phyloP scores from a whole-genome alignment of 2,797 vertebrate genomes.

The Tolypeutes matacus region DNA sequence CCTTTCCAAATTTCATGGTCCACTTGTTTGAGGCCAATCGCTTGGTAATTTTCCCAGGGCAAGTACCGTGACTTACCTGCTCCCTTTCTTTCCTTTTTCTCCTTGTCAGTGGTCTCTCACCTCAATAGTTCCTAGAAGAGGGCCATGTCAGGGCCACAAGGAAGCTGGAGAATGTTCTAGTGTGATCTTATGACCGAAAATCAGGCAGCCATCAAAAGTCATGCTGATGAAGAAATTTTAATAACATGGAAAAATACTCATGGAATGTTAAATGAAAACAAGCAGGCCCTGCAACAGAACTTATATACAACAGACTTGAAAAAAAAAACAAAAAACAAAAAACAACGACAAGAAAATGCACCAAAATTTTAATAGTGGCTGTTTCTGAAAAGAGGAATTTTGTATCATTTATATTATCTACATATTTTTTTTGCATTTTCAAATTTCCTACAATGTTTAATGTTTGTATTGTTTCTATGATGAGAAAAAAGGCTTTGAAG shows the following conservation, averaged over 20 bases:
- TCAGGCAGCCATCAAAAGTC: background rate
- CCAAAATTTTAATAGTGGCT: background rate
- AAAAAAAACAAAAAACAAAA: background rate
- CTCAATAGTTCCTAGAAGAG: background rate
- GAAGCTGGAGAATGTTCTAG: too few relatives aligned
- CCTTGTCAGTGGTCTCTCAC: background rate
- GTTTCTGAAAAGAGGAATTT: background rate
- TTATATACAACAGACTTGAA: background rate
- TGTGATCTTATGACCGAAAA: background rate
- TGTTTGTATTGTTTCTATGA: background rate
- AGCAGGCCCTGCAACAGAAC: background rate
- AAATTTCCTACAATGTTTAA: background rate
- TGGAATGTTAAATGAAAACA: background rate
- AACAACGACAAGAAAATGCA: background rate
- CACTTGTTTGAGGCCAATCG: background rate
- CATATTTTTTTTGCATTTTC: background rate
- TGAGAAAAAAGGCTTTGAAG: background rate
- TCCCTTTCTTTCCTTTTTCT: background rate
- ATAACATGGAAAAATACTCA: background rate
- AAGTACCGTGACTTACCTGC: background rate
- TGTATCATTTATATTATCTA: constrained; percentile 21
- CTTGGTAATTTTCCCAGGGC: background rate
- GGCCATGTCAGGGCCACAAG: background rate
- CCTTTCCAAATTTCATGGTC: background rate
- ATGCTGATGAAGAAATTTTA: background rate